Percentiles rank a stretch among this genome's conserved stretches.
Conservation (phyloP, 2,888 invertebrate genomes). For the Acrobasis suavella region DNA sequence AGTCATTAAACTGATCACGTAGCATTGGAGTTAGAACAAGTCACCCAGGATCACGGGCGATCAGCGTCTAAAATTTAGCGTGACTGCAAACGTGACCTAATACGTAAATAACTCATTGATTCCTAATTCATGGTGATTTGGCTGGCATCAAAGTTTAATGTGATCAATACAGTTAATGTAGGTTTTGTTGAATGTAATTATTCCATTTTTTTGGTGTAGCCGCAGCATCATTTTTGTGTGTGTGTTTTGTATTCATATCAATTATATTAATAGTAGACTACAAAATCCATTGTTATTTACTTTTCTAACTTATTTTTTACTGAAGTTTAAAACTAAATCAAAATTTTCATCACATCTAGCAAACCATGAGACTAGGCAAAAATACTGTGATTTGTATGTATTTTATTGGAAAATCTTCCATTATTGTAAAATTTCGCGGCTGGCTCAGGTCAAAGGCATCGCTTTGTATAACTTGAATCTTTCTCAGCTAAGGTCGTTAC, state of each 20-base stretch:
- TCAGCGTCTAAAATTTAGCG: conserved; percentile 6
- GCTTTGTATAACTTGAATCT: not conserved
- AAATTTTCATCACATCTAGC: too few species aligned
- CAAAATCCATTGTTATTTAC: too few species aligned
- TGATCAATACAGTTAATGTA: conserved; percentile 2
- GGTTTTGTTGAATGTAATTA: not conserved
- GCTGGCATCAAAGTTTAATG: conserved; percentile 7
- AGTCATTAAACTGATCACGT: not conserved
- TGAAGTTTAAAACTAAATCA: too few species aligned
- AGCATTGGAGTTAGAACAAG: not conserved
- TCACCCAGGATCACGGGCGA: not conserved
- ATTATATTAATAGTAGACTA: too few species aligned
- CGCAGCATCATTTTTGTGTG: too few species aligned
- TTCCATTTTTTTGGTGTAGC: not conserved
- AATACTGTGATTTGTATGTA: not conserved
- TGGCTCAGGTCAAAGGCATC: not conserved
- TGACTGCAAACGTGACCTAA: conserved; percentile 15
- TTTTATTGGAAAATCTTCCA: not conserved
- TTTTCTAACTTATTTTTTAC: too few species aligned
- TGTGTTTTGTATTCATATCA: too few species aligned
- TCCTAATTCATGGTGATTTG: conserved; percentile 6
- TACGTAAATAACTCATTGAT: conserved; percentile 7
- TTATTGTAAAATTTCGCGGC: not conserved
- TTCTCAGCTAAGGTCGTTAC: conserved; percentile 20
- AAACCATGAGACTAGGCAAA: not conserved